A percentile compares a stretch with the other conserved stretches of the same genome.
These are phyloP conservation scores for Saccostrea glomerata DNA, from an alignment of 1,140 invertebrate species.

Conservation along the genomic window DNA sequence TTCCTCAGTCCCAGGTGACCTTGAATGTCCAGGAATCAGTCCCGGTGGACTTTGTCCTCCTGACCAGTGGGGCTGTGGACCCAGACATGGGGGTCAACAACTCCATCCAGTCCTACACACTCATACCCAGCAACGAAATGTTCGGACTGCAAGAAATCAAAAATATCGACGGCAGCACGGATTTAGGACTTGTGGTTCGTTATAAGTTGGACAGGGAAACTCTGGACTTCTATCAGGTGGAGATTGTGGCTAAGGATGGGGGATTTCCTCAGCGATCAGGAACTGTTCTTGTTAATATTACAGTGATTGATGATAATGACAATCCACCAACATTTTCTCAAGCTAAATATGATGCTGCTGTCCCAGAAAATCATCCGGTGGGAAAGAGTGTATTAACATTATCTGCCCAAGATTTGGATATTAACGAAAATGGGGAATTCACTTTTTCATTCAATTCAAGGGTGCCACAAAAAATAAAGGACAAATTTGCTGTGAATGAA, in stretches of 20 bases:
- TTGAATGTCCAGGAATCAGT: constrained; percentile 78
- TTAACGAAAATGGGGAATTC: constrained; percentile 93
- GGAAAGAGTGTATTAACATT: constrained; percentile 86
- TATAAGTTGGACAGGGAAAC: constrained; percentile 89
- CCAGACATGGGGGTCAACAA: constrained; percentile 83
- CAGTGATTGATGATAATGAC: constrained; percentile 97
- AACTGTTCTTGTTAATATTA: constrained; percentile 91
- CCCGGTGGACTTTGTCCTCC: constrained; percentile 83
- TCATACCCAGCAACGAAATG: constrained; percentile 70
- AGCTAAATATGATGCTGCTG: constrained; percentile 83
- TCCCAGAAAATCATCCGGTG: constrained; percentile 91
- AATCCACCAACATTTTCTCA: constrained; percentile 90
- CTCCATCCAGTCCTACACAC: constrained; percentile 67
- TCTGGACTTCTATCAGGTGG: constrained; percentile 92
- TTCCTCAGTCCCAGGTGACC: constrained; percentile 77
- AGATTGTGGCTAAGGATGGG: constrained; percentile 93
- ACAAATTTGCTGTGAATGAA: constrained; percentile 67
- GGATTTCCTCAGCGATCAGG: constrained; percentile 94
- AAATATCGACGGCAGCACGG: constrained; percentile 64
- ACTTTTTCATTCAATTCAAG: constrained; percentile 86
- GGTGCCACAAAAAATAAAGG: constrained; percentile 64
- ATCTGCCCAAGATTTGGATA: constrained; percentile 91
- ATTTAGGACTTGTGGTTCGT: constrained; percentile 67
- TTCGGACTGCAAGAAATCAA: constrained; percentile 67
- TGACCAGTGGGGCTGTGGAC: constrained; percentile 80